A percentile compares a stretch with the other conserved stretches of the same genome.
Evolutionary conservation across 1,140 invertebrate genomes (phyloP).

Genomic region (Melanaphis sacchari): DNA sequence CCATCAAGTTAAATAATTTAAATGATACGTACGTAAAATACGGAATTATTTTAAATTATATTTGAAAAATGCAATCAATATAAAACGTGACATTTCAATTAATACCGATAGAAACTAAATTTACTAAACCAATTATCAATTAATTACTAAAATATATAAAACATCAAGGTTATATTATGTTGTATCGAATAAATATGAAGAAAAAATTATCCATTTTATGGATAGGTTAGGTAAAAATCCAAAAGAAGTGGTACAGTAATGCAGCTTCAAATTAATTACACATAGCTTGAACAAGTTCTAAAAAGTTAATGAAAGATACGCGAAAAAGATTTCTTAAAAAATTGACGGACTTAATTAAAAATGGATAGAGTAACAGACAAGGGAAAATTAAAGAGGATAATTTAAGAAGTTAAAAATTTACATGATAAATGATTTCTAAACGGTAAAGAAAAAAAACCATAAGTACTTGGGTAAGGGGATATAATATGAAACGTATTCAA

Average conservation of each 20-base stretch:
- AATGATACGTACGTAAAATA: not conserved
- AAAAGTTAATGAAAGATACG: not conserved
- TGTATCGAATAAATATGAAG: not conserved
- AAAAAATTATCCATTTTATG: not conserved
- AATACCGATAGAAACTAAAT: not conserved
- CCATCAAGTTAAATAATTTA: not conserved
- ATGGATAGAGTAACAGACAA: not conserved
- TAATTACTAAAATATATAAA: not conserved
- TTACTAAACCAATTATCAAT: not conserved
- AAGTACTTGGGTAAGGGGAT: not conserved
- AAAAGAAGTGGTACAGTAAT: not conserved
- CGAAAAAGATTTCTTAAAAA: not conserved
- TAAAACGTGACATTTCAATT: not conserved
- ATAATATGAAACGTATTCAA: slow-evolving; percentile 7
- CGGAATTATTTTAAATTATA: not conserved
- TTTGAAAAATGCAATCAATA: not conserved
- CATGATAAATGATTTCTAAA: not conserved
- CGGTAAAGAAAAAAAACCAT: not conserved
- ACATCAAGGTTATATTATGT: not conserved
- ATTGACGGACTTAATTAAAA: not conserved
- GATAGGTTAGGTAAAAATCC: not conserved
- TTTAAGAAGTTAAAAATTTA: not conserved
- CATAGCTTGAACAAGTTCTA: not conserved
- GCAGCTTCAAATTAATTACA: not conserved
- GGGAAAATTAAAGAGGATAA: not conserved